Evolutionary conservation across 2,888 invertebrate species (phyloP).

Genomic region (Cacoxenus indagator): DNA sequence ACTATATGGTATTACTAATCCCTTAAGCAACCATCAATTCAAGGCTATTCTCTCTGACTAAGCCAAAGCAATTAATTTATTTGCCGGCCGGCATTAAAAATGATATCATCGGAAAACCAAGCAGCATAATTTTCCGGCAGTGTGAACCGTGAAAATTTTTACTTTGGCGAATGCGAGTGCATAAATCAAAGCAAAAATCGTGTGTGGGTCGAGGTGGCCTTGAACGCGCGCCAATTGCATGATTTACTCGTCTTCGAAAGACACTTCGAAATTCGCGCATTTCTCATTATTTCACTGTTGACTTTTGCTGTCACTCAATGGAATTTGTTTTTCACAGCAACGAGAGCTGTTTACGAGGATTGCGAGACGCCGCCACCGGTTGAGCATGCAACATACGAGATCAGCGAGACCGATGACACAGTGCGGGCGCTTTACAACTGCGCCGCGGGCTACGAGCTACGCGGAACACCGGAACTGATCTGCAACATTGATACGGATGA

Average conservation of each 20-base stretch:
- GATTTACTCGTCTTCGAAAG: neutral
- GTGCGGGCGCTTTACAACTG: constrained; percentile 68
- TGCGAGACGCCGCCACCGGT: constrained; percentile 66
- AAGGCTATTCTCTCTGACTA: too few relatives aligned
- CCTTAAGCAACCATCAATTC: constrained; percentile 23
- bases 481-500: constrained; percentile 67
- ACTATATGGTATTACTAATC: constrained; percentile 29
- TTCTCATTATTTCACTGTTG: constrained; percentile 24
- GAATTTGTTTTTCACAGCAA: neutral
- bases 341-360: constrained; percentile 54
- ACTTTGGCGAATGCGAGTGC: constrained; percentile 38
- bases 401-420: constrained; percentile 56
- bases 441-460: constrained; percentile 57
- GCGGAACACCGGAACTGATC: constrained; percentile 56
- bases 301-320: constrained; percentile 19
- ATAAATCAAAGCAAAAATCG: neutral
- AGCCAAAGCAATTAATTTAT: constrained; percentile 45
- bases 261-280: constrained; percentile 13
- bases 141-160: constrained; percentile 39
- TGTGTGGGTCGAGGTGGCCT: constrained; percentile 19
- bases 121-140: constrained; percentile 42
- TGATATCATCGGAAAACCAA: constrained; percentile 39
- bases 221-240: neutral
- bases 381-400: constrained; percentile 54
- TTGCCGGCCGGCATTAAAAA: constrained; percentile 54